Evolutionary conservation across 1,140 invertebrate genomes (phyloP).

Genomic region (Drosophila ambigua): DNA sequence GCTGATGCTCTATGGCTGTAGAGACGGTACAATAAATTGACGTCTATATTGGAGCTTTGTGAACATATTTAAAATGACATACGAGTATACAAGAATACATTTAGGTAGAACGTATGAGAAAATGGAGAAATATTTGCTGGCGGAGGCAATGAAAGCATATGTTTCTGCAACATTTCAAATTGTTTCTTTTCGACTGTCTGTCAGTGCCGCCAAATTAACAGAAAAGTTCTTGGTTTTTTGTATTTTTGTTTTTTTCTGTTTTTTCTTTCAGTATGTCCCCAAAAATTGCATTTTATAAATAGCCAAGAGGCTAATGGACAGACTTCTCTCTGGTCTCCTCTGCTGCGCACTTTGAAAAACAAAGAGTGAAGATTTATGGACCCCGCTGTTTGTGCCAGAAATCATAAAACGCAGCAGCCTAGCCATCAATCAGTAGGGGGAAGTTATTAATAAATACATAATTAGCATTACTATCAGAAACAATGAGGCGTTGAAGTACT

Average conservation of each 20-base stretch:
- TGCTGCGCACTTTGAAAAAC: constrained; percentile 42
- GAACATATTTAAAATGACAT: constrained; percentile 1
- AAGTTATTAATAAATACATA: constrained; percentile 58
- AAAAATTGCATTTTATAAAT: constrained; percentile 57
- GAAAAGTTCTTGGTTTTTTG: constrained; percentile 32
- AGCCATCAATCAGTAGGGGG: constrained; percentile 55
- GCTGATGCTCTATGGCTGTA: constrained; percentile 24
- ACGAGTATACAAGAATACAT: neutral
- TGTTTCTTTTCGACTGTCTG: constrained; percentile 53
- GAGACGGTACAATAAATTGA: constrained; percentile 44
- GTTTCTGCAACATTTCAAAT: constrained; percentile 32
- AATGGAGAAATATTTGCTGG: constrained; percentile 28
- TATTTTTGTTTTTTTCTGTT: too few relatives aligned
- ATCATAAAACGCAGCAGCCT: constrained; percentile 42
- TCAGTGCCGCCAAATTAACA: constrained; percentile 68
- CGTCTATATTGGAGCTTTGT: constrained; percentile 46
- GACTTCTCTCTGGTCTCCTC: neutral
- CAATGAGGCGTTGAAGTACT: neutral
- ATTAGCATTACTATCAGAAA: constrained; percentile 13
- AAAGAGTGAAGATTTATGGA: constrained; percentile 65
- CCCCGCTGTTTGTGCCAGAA: constrained; percentile 17
- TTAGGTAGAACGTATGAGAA: neutral
- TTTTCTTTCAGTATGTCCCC: constrained; percentile 21
- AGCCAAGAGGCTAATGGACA: constrained; percentile 56
- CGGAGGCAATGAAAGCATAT: constrained; percentile 13